A percentile compares a stretch with the other conserved stretches of the same genome.
These are phyloP conservation scores for Caenorhabditis tropicalis DNA, from an alignment of 1,140 invertebrate species.

Conservation along the genomic window DNA sequence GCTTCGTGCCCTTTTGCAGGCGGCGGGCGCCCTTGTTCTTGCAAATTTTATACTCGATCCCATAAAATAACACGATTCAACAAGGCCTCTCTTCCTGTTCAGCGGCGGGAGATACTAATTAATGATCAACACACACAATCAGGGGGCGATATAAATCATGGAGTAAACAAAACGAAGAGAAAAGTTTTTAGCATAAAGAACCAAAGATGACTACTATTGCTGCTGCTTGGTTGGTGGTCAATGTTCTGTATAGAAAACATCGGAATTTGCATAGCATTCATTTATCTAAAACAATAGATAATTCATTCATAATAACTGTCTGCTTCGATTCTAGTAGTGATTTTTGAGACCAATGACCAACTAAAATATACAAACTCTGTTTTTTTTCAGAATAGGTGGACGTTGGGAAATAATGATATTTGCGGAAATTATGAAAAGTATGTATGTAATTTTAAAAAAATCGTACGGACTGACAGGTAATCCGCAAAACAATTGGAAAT, in stretches of 20 bases:
- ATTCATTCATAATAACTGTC: background rate
- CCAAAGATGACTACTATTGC: constrained; percentile 20
- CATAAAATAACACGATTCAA: background rate
- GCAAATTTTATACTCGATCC: constrained; percentile 11
- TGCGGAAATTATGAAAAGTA: too few species aligned
- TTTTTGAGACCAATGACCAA: too few species aligned
- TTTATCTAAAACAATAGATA: background rate
- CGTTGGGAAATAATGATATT: too few species aligned
- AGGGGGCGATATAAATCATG: background rate
- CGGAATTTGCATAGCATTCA: background rate
- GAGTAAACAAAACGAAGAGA: background rate
- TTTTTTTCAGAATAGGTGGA: too few species aligned
- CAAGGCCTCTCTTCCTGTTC: background rate
- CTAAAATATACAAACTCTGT: too few species aligned
- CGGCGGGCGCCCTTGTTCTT: background rate
- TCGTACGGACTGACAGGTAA: too few species aligned
- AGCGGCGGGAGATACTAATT: background rate
- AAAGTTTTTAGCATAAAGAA: constrained; percentile 7
- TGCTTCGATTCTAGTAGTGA: too few species aligned
- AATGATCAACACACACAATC: background rate
- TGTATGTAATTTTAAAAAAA: too few species aligned
- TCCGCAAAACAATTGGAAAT: too few species aligned
- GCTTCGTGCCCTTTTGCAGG: background rate
- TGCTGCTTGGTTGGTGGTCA: background rate
- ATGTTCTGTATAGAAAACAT: background rate